phyloP scores from a whole-genome alignment of 2,113 vertebrate genomes.

The Irena cyanogastra region DNA sequence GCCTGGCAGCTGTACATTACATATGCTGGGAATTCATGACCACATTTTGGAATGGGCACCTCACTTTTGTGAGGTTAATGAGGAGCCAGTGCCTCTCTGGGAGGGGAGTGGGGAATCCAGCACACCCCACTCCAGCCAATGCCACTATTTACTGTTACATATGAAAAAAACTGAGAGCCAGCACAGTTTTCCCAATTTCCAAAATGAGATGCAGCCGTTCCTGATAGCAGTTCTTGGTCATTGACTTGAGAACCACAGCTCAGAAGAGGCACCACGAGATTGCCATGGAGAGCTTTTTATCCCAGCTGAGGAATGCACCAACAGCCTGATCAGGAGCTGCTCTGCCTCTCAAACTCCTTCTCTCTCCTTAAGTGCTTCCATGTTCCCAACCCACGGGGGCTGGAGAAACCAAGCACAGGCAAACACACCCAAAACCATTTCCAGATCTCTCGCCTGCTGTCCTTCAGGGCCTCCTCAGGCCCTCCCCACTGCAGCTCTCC shows the following conservation, averaged over 20 bases:
- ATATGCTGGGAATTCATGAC: rapidly evolving
- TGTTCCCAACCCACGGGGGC: background rate
- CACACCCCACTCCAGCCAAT: background rate
- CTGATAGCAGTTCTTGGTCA: background rate
- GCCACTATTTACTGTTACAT: rapidly evolving
- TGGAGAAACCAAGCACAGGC: background rate
- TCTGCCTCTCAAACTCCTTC: background rate
- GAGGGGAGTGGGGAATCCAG: rapidly evolving
- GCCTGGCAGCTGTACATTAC: rapidly evolving
- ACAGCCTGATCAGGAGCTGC: background rate
- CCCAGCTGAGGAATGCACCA: background rate
- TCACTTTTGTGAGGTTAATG: background rate
- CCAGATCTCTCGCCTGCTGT: background rate
- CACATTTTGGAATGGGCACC: rapidly evolving
- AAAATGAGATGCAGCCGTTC: rapidly evolving
- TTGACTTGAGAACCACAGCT: background rate
- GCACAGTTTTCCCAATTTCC: background rate
- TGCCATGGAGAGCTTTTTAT: background rate
- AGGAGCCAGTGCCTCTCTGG: background rate
- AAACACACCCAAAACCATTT: background rate
- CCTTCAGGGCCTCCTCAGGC: background rate
- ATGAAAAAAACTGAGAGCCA: rapidly evolving
- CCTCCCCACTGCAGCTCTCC: background rate
- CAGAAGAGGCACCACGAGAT: background rate
- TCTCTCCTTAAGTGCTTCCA: background rate